Conservation (phyloP, 2,113 vertebrate species). For the Cynoglossus semilaevis region DNA sequence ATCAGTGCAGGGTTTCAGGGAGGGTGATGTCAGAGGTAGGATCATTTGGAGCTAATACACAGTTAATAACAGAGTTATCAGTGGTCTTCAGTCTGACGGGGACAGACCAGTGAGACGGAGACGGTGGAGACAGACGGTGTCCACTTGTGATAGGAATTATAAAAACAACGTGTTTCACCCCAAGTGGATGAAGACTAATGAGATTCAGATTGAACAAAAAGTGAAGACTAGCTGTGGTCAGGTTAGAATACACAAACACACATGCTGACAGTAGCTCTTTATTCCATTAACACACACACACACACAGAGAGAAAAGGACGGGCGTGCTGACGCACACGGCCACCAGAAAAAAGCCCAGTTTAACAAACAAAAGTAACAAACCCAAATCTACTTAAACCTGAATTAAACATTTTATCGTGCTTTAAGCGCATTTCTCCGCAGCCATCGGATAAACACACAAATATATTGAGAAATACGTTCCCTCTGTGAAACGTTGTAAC, state of each 20-base stretch:
- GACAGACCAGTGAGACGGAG: too few relatives aligned
- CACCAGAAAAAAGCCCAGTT: conserved; percentile 26
- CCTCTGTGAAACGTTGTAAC: conserved; percentile 61
- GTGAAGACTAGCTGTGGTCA: background rate
- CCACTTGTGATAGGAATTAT: background rate
- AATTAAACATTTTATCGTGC: conserved; percentile 67
- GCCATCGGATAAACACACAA: conserved; percentile 55
- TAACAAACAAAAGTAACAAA: conserved; percentile 51
- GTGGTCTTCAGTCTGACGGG: too few relatives aligned
- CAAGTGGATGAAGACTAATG: background rate
- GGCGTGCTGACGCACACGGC: conserved; percentile 19
- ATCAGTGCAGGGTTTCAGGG: too few relatives aligned
- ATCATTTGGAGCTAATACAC: too few relatives aligned
- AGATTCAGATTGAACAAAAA: background rate
- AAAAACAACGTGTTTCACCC: background rate
- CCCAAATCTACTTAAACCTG: conserved; percentile 53
- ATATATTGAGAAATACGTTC: conserved; percentile 64
- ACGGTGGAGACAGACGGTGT: background rate
- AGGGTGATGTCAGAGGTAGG: too few relatives aligned
- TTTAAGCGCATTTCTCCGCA: conserved; percentile 63
- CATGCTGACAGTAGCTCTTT: conserved; percentile 34
- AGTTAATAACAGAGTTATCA: too few relatives aligned
- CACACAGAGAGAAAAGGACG: conserved; percentile 10
- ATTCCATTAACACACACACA: conserved; percentile 26
- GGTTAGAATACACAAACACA: conserved; percentile 24